A percentile compares a stretch with the other conserved stretches of the same genome.
phyloP scores from a whole-genome alignment of 1,140 invertebrate genomes.

The Drosophila kurseongensis region DNA sequence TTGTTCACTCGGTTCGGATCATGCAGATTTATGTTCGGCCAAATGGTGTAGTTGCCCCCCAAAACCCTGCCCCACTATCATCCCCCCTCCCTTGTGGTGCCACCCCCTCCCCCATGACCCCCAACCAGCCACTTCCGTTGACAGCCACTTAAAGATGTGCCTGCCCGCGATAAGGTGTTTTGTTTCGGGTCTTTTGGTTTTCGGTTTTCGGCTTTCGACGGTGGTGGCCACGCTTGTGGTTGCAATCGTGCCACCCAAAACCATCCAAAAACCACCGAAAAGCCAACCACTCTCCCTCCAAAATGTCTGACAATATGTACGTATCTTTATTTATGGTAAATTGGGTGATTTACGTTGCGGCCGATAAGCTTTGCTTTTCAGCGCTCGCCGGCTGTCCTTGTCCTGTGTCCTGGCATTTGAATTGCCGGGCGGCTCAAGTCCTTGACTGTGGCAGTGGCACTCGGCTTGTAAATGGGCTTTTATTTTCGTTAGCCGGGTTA shows the following conservation, averaged over 20 bases:
- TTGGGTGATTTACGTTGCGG: constrained; percentile 83
- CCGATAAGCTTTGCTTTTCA: constrained; percentile 82
- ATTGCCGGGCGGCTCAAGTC: constrained; percentile 70
- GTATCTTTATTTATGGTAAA: constrained; percentile 83
- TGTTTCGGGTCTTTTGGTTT: constrained; percentile 56
- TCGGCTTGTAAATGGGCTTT: constrained; percentile 66
- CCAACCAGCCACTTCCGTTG: constrained; percentile 47
- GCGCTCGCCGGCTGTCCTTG: constrained; percentile 57
- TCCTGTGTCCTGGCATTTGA: constrained; percentile 64
- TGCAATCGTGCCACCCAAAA: constrained; percentile 3
- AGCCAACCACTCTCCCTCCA: neutral
- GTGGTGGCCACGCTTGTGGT: constrained; percentile 43
- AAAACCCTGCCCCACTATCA: constrained; percentile 9
- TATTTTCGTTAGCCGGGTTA: constrained; percentile 72
- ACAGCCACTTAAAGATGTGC: constrained; percentile 83
- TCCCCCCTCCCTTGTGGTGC: constrained; percentile 2
- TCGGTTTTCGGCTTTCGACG: constrained; percentile 46
- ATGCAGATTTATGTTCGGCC: constrained; percentile 60
- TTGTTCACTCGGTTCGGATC: constrained; percentile 25
- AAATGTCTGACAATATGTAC: constrained; percentile 74
- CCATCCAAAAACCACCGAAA: neutral
- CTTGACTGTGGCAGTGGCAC: constrained; percentile 24
- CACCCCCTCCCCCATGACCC: neutral
- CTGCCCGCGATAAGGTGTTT: constrained; percentile 77
- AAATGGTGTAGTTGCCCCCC: constrained; percentile 46